Base-by-base conservation (phyloP, 2,113 vertebrate species). In the Nothoprocta perdicaria region DNA sequence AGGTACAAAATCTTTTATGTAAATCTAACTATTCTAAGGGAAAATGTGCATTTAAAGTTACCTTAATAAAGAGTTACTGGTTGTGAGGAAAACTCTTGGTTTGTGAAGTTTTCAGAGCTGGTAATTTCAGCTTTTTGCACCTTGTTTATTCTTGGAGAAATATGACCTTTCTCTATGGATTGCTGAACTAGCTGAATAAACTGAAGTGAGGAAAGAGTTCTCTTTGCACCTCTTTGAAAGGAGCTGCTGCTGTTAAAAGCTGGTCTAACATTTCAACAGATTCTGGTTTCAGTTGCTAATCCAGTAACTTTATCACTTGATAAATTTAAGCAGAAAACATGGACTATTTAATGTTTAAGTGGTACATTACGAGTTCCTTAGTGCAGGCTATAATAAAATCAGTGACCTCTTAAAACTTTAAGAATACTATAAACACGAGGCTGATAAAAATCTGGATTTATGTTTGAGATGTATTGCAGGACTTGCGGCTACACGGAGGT, bases 101-200 rank as follows among this genome's bases (percentile, higher is more conserved):
- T 77, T 74, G 38, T 55, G 41, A 43, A 31, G 29, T 16, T 80
- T 38, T 60, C 60, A n/a, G 69, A 81, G 12, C 9, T 65, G 16
- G 38, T 63, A 68, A 17, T 41, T 63, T 88, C 55, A 71, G 63
- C 31, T 86, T 93, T 91, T 92, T 69, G 24, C 61, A 68, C 61
- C 43, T 84, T 80, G 14, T 88, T 92, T 93, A 16, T 86, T 81
- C 69, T 75, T 83, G 31, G 52, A 80, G 69, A 80, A 80, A 19
- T 63, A 57, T 0, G 0, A 23, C 65, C 38, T 93, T 91, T 86
- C 43, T 88, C 18, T 63, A 43, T 24, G 38, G 10, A 31, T 35
- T 58, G 58, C 46, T 83, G 60, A 46, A 63, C 24, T 80, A 80
- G 60, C 62, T 85, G 83, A 91, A 82, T 80, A 83, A 87, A 86